Evolutionary conservation across 2,888 invertebrate species (phyloP).

Genomic region (Chaitophorus viminalis): DNA sequence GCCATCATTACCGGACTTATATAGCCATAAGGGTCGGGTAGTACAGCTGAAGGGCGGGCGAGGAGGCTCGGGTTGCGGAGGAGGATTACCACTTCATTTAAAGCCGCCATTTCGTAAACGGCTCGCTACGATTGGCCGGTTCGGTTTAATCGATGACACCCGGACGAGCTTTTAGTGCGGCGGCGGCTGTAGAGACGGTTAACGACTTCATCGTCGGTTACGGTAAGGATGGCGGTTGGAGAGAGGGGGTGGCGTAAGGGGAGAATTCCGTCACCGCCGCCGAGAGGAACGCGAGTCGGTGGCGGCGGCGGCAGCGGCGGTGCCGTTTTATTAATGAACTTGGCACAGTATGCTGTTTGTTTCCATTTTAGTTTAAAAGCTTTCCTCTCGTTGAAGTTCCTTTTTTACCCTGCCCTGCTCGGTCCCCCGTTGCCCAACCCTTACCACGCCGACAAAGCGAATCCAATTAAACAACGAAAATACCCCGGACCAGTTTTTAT

Average conservation of each 20-base stretch:
- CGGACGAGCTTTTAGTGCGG: constrained; percentile 62
- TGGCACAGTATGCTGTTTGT: constrained; percentile 63
- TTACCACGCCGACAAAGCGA: constrained; percentile 46
- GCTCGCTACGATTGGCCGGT: constrained; percentile 63
- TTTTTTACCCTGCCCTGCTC: constrained; percentile 10
- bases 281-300: constrained; percentile 5
- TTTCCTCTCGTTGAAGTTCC: constrained; percentile 43
- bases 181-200: constrained; percentile 20
- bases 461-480: constrained; percentile 61
- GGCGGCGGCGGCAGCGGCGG: constrained; percentile 12
- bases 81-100: constrained; percentile 62
- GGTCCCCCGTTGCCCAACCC: not conserved
- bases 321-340: constrained; percentile 63
- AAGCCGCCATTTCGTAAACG: constrained; percentile 62
- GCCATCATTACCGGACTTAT: constrained; percentile 54
- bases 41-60: not conserved
- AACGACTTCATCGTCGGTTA: constrained; percentile 32
- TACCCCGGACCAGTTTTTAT: constrained; percentile 60
- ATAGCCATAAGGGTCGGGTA: not conserved
- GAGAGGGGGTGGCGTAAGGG: constrained; percentile 16
- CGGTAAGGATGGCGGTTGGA: constrained; percentile 11
- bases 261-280: not conserved
- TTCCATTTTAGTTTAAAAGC: constrained; percentile 63
- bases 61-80: not conserved
- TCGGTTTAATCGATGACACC: constrained; percentile 63